phyloP scores from a whole-genome alignment of 2,113 vertebrate species.

The Synodontis membranacea region DNA sequence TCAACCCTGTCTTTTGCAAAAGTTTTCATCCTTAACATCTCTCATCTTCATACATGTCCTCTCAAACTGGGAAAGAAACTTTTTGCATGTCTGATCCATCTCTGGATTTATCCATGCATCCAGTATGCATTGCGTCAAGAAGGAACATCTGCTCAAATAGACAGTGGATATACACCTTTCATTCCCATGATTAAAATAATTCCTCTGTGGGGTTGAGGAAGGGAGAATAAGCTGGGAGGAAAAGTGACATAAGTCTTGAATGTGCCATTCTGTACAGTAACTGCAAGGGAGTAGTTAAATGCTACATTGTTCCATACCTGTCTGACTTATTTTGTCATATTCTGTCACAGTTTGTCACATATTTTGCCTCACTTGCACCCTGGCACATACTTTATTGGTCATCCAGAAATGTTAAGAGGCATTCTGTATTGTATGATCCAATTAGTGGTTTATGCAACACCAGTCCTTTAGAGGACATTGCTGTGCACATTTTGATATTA shows the following conservation, averaged over 20 bases:
- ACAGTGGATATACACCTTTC: background rate
- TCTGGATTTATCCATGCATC: background rate
- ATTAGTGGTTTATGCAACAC: background rate
- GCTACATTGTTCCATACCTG: background rate
- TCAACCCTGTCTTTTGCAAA: too few relatives aligned
- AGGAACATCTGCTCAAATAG: background rate
- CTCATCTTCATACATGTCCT: too few relatives aligned
- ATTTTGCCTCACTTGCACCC: background rate
- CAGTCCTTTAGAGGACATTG: background rate
- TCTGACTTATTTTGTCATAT: too few relatives aligned
- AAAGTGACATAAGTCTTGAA: background rate
- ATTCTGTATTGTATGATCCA: background rate
- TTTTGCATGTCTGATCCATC: background rate
- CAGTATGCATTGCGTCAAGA: background rate
- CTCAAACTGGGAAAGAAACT: background rate
- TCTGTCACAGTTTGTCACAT: too few relatives aligned
- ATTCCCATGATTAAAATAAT: too few relatives aligned
- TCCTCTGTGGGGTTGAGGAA: too few relatives aligned
- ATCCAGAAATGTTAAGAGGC: background rate
- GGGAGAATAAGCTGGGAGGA: background rate
- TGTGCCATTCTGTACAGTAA: background rate
- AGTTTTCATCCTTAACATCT: background rate
- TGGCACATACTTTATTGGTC: background rate
- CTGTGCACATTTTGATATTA: background rate
- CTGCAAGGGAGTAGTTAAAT: background rate